Base-by-base conservation (phyloP, 92 coral and sea anemone species). In the Porites divaricata region DNA sequence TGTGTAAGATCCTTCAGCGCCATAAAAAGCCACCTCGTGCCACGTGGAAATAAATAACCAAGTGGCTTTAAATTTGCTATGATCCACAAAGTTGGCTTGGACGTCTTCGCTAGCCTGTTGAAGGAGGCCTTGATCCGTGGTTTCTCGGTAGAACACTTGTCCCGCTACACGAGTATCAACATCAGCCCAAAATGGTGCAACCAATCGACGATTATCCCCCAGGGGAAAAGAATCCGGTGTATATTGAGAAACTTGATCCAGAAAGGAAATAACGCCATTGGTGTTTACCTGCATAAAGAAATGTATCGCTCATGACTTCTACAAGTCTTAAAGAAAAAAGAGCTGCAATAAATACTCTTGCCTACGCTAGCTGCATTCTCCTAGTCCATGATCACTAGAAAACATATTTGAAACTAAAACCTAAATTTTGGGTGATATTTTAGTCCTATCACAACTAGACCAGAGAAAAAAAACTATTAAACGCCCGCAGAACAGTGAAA, bases 141-240 rank as follows among this genome's bases (percentile, higher is more conserved):
- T 76, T 67, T 93, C 95, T 53, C 95, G 91, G 70, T 85, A 91
- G 68, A 73, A 91, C 41, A 93, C 91, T 1, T 83, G 45, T 11
- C 97, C 97, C 8, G 90, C 91, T 21, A 68, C 70, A 35, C 80
- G 45, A 1, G 85, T 92, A 67, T 95, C 75, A 20, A 85, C 86
- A 80, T 89, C 92, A 17, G 86, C 86, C 92, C 89, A 89, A 52
- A 89, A 89, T 59, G 98, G 93, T 14, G 97, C 92, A 22, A 93
- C 77, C n/a, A 93, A 79, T n/a, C 91, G 92, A 14, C 93, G 77
- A 19, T 65, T 58, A 28, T 85, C 57, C 1, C 83, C 94, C 25
- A 93, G 93, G 4, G 97, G 97, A 54, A 93, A 93, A 8, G 87
- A 28, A 48, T 79, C 89, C 19, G 97, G 95, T 0, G 89, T 91